Evolutionary conservation across 2,888 invertebrate genomes (phyloP), one percentile per base, ranked within the genome.

Genomic region (Pandemis heparana): DNA sequence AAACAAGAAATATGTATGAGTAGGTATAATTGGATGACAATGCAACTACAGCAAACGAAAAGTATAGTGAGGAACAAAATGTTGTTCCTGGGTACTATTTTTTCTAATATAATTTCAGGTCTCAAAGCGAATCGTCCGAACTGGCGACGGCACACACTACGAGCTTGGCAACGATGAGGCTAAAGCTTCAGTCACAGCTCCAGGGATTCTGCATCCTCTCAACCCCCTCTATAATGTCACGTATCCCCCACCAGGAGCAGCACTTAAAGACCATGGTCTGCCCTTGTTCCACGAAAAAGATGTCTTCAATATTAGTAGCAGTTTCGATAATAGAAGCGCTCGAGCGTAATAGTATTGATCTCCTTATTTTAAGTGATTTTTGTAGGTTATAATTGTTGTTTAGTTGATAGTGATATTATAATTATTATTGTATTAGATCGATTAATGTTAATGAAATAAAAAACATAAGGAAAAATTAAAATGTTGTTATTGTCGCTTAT

Each of bases 101-200:
- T 6, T 5, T 51, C 7, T n/a, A 3, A 51, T 5, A n/a, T 56
- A 71, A 56, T 77, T 72, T 61, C 76, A 94, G 93, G 92, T 97
- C 0, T 83, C 88, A 75, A 95, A 95, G 75, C 92, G 96, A 46
- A 95, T 95, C 6, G 78, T 90, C 12, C 92, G 96, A 77, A 96
- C 96, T 0, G 97, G 97, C 0, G 97, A 97, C 81, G 96, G 96
- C 0, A 95, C 92, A 0, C 96, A 96, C 80, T 94, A 93, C 60
- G 83, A 88, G 2, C 94, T 95, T 8, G 94, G 95, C 0, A 87
- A 83, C 39, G 91, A 93, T 0, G 87, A 89, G 53, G 87, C 86
- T 0, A 88, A 79, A 68, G 75, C 82, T 1, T 80, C 85, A 0
- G 90, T 92, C 0, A 89, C 85, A 0, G 89, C 92, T 1, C 62